Conservation (phyloP, 2,113 vertebrate species). For the Suricata suricatta region DNA sequence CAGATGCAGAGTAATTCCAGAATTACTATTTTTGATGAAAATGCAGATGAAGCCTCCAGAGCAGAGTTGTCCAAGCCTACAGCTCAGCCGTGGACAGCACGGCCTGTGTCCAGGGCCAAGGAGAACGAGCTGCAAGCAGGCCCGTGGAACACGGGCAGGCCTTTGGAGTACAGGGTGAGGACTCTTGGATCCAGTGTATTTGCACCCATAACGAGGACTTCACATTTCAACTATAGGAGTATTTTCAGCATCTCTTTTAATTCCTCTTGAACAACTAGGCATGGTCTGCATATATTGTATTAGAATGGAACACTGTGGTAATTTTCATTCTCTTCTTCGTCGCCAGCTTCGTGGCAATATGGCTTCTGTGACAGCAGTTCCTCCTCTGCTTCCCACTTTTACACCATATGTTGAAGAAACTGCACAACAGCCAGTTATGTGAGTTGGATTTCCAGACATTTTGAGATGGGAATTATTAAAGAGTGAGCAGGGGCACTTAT, state of each 20-base stretch:
- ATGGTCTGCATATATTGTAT: not conserved
- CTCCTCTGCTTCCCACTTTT: constrained; percentile 85
- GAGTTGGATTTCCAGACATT: constrained; percentile 80
- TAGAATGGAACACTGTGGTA: not conserved
- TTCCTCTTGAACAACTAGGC: constrained; percentile 21
- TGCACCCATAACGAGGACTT: not conserved
- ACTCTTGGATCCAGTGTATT: not conserved
- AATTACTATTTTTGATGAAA: constrained; percentile 94
- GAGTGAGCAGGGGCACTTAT: not conserved
- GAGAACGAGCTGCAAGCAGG: constrained; percentile 92
- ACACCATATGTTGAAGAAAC: constrained; percentile 94
- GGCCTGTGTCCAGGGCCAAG: constrained; percentile 89
- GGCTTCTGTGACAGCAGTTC: constrained; percentile 57
- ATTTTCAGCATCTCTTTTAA: constrained; percentile 30
- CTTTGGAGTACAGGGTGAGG: constrained; percentile 84
- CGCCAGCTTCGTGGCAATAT: constrained; percentile 80
- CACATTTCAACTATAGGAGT: not conserved
- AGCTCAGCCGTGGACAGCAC: constrained; percentile 89
- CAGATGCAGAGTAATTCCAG: constrained; percentile 80
- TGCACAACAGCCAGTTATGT: constrained; percentile 92
- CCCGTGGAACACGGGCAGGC: constrained; percentile 91
- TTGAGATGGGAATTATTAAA: not conserved
- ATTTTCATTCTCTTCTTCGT: constrained; percentile 66
- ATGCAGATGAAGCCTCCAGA: constrained; percentile 71
- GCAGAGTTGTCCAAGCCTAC: constrained; percentile 79